phyloP scores from a whole-genome alignment of 2,888 invertebrate species.

The Papilio protenor region DNA sequence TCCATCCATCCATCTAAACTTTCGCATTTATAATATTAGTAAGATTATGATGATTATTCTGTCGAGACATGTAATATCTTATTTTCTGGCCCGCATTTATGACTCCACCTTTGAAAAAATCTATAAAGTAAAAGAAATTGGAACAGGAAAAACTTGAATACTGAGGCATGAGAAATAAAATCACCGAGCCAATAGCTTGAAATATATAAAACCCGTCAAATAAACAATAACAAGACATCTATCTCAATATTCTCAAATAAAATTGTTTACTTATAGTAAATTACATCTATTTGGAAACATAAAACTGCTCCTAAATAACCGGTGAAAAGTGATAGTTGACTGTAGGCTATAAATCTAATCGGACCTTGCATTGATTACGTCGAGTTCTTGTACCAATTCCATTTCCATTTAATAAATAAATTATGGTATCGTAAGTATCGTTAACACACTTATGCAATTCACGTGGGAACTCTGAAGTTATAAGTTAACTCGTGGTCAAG shows the following conservation, averaged over 20 bases:
- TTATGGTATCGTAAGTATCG: neutral
- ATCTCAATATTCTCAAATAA: neutral
- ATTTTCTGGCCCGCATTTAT: too few species aligned
- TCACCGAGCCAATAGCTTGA: neutral
- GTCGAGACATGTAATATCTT: too few species aligned
- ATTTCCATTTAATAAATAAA: slow-evolving; percentile 3
- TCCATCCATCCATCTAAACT: too few species aligned
- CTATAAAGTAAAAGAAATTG: neutral
- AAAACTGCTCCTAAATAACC: neutral
- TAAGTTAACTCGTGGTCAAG: too few species aligned
- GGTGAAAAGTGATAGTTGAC: neutral
- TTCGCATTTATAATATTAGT: too few species aligned
- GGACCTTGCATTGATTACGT: neutral
- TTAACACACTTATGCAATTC: neutral
- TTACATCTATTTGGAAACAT: neutral
- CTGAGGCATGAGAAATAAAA: slow-evolving; percentile 9
- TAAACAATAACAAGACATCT: neutral
- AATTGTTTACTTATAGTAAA: neutral
- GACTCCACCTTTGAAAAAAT: neutral
- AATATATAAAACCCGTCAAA: neutral
- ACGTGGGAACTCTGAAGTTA: neutral
- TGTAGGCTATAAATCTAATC: neutral
- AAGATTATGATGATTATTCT: too few species aligned
- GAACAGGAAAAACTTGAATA: neutral
- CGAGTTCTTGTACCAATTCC: slow-evolving; percentile 1